Percentiles rank a stretch among this genome's conserved stretches.
These are phyloP conservation scores for Thymelicus lineola DNA, from an alignment of 2,888 invertebrate species.

Conservation along the genomic window DNA sequence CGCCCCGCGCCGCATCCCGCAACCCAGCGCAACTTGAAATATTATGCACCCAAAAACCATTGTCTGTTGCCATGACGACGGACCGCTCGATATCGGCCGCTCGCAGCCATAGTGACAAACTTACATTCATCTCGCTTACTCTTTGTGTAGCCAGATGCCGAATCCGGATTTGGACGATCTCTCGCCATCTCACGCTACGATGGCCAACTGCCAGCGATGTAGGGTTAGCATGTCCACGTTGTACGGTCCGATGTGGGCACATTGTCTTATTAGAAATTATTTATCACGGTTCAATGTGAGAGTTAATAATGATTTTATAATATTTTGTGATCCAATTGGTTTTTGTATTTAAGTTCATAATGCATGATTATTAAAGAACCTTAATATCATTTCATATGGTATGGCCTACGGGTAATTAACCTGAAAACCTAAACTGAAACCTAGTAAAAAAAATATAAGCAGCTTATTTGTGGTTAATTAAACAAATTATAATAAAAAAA, in stretches of 20 bases:
- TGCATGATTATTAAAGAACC: neutral
- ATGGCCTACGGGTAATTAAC: no score
- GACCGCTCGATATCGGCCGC: slow-evolving; percentile 76
- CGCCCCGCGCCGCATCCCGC: slow-evolving; percentile 58
- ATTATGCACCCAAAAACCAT: slow-evolving; percentile 86
- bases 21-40: slow-evolving; percentile 82
- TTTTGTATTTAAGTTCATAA: neutral
- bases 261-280: slow-evolving; percentile 74
- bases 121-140: slow-evolving; percentile 78
- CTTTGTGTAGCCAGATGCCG: slow-evolving; percentile 70
- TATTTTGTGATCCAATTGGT: slow-evolving; percentile 22
- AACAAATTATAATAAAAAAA: no score
- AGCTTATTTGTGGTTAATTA: no score
- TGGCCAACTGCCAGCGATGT: slow-evolving; percentile 77
- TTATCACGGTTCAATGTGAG: slow-evolving; percentile 46
- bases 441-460: no score
- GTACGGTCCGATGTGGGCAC: slow-evolving; percentile 51
- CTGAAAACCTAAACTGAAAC: no score
- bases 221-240: slow-evolving; percentile 70
- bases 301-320: neutral
- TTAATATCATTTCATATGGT: no score
- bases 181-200: slow-evolving; percentile 66
- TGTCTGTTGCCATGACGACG: slow-evolving; percentile 84
- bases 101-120: slow-evolving; percentile 69
- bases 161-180: slow-evolving; percentile 67